Percentiles rank a stretch among this genome's conserved stretches.
These are phyloP conservation scores for Molossus molossus DNA, from an alignment of 2,797 vertebrate genomes.

Conservation along the genomic window DNA sequence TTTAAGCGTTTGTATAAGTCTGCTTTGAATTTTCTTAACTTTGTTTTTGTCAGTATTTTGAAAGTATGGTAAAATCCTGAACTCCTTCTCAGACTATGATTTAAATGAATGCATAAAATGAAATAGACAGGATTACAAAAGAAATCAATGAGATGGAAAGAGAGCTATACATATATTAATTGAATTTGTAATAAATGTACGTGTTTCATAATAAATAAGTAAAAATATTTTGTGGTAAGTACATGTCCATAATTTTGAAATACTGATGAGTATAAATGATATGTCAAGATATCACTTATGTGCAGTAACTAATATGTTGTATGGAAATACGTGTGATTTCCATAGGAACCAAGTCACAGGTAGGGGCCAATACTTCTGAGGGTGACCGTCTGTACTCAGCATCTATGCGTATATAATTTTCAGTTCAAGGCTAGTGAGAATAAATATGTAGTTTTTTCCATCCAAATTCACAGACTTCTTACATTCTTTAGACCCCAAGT, in stretches of 20 bases:
- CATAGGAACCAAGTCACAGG: not conserved
- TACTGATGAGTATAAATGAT: not conserved
- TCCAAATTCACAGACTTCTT: not conserved
- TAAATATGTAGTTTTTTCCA: not conserved
- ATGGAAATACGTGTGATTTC: not conserved
- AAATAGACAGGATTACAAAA: not conserved
- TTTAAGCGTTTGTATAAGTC: not conserved
- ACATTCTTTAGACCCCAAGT: not conserved
- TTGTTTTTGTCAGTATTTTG: not conserved
- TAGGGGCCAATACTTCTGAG: not conserved
- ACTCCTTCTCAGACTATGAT: slow-evolving; percentile 1
- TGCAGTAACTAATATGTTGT: not conserved
- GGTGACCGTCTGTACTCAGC: not conserved
- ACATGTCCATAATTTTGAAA: not conserved
- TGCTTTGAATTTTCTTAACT: not conserved
- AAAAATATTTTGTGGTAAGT: not conserved
- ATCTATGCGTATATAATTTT: not conserved
- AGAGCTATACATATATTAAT: not conserved
- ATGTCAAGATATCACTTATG: not conserved
- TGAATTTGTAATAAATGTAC: not conserved
- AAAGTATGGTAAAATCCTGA: not conserved
- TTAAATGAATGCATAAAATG: slow-evolving; percentile 35
- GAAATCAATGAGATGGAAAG: slow-evolving; percentile 34
- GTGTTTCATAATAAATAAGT: slow-evolving; percentile 14
- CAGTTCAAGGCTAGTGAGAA: not conserved